Base-by-base conservation (phyloP, 2,113 vertebrate genomes). In the Pungitius pungitius region DNA sequence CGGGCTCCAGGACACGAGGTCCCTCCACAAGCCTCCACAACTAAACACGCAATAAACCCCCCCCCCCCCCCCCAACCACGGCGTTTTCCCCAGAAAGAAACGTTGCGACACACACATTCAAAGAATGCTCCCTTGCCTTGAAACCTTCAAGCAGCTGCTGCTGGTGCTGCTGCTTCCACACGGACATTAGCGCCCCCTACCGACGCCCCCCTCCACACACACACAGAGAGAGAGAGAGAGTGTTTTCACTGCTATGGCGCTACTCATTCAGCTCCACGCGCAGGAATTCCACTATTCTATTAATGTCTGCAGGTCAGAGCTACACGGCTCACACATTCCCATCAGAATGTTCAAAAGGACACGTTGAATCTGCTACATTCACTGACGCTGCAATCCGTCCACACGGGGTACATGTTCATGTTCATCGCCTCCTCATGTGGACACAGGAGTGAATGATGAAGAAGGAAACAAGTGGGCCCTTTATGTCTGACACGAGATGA, bases 121-220 rank as follows among this genome's bases (percentile, higher is more conserved):
- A 60, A 67, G 8, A 81, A 83, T 51, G 8, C 86, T 1, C 78
- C 69, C 87, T 91, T 89, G 84, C 90, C 90, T 90, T 90, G 88
- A 83, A 90, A 91, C n/a, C 22, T 37, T 14, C n/a, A 71, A 78
- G 60, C 71, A 76, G 55, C 40, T 18, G 15, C 7, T 57, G 54
- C 26, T 55, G 52, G 12, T 49, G 20, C 45, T 42, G 75, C 43
- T 71, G 58, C 76, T 39, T 67, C 18, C 51, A 67, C 64, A 30
- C 68, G 59, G 75, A 85, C 69, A 78, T 63, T 8, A 83, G 87
- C 87, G 83, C 61, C 85, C 73, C 78, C 82, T 86, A 76, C 43
- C 56, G 80, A 49, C 62, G n/a, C 9, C 0, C 0, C 2, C 8
- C 7, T 3, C 30, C 22, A 22, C n/a, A n/a, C n/a, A n/a, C n/a